Conservation (phyloP, 1,140 invertebrate species). For the Macrobrachium rosenbergii region DNA sequence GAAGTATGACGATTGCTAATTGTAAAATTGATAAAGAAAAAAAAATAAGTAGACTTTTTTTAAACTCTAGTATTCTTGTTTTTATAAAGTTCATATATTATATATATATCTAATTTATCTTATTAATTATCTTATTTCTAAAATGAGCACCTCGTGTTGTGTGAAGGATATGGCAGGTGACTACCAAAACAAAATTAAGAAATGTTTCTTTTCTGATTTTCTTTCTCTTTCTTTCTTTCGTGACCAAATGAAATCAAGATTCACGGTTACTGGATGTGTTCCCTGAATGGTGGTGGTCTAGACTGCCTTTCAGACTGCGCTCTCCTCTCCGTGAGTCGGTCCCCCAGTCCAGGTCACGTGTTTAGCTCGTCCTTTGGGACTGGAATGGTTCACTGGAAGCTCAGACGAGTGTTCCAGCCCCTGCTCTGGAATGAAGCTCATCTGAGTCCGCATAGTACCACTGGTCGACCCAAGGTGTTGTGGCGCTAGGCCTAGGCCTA, state of each 20-base stretch:
- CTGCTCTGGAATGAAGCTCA: conserved; percentile 10
- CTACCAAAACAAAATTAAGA: too few species aligned
- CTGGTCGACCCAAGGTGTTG: conserved; percentile 6
- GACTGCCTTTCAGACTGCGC: conserved; percentile 26
- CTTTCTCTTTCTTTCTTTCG: too few species aligned
- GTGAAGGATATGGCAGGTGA: too few species aligned
- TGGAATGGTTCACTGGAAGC: conserved; percentile 17
- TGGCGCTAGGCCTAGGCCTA: conserved; percentile 26
- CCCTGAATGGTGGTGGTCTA: neutral
- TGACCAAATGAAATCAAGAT: neutral
- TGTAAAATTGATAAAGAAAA: too few species aligned
- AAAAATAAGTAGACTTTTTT: too few species aligned
- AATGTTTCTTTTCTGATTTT: too few species aligned
- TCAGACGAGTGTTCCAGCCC: conserved; percentile 8
- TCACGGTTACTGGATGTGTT: neutral
- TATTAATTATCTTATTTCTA: too few species aligned
- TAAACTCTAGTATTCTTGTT: too few species aligned
- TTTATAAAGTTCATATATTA: too few species aligned
- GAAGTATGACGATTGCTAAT: too few species aligned
- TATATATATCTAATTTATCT: too few species aligned
- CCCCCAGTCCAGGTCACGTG: conserved; percentile 56
- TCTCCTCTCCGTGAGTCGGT: conserved; percentile 41
- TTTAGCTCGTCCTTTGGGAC: conserved; percentile 49
- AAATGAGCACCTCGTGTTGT: too few species aligned
- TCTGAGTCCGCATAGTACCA: neutral